phyloP scores from a whole-genome alignment of 2,113 vertebrate species.

The Petrocephalus microphthalmus region DNA sequence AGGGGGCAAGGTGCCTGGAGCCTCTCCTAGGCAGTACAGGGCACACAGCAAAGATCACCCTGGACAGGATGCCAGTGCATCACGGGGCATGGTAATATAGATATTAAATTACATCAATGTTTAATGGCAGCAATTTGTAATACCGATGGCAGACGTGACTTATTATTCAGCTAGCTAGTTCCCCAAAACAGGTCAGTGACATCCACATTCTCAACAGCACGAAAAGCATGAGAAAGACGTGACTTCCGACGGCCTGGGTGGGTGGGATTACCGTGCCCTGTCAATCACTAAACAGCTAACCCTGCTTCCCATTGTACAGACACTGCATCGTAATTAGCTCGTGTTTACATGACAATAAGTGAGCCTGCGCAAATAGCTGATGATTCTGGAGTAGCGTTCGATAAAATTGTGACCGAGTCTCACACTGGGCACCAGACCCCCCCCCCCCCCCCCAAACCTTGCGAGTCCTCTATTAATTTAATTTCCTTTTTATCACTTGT shows the following conservation, averaged over 20 bases:
- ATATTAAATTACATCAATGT: not conserved
- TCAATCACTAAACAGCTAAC: not conserved
- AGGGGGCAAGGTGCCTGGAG: not conserved
- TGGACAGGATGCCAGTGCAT: not conserved
- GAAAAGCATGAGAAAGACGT: not conserved
- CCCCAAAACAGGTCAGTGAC: not conserved
- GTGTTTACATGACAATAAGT: not conserved
- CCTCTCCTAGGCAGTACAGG: not conserved
- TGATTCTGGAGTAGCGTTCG: not conserved
- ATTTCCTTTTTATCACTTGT: constrained; percentile 1
- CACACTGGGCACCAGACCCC: not conserved
- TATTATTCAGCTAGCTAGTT: not conserved
- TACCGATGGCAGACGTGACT: constrained; percentile 35
- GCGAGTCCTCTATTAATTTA: not conserved
- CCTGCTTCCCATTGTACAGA: not conserved
- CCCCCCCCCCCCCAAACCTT: not conserved
- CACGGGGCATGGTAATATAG: not conserved
- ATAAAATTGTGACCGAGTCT: not conserved
- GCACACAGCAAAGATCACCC: not conserved
- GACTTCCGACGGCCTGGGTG: not conserved
- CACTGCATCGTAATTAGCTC: not conserved
- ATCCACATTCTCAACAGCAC: not conserved
- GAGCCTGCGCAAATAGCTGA: not conserved
- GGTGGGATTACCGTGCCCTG: not conserved
- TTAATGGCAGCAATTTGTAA: constrained; percentile 53